phyloP scores from a whole-genome alignment of 2,797 vertebrate genomes.

The Apodemus agrarius region DNA sequence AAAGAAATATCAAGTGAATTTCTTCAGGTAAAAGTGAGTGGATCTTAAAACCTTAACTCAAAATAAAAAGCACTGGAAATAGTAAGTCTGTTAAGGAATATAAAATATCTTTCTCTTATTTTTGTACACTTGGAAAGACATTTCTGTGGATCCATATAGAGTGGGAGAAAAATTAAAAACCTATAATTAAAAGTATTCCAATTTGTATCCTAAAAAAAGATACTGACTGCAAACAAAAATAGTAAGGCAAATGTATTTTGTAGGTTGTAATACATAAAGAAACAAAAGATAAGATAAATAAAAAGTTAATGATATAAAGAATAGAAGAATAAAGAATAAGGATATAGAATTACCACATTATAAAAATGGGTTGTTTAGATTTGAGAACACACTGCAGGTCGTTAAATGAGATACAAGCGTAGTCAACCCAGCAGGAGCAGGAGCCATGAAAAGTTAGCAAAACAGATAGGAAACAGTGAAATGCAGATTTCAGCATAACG shows the following conservation, averaged over 20 bases:
- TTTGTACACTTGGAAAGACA: not conserved
- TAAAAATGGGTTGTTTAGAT: not conserved
- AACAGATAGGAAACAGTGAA: not conserved
- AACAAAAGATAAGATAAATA: not conserved
- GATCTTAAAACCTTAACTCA: not conserved
- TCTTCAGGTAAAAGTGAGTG: slow-evolving; percentile 22
- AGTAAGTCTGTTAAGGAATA: not conserved
- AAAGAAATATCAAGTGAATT: not conserved
- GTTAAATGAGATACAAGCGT: not conserved
- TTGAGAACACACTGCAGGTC: not conserved
- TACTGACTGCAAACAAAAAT: not conserved
- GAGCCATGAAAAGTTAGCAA: not conserved
- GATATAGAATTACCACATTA: not conserved
- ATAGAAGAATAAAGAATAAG: not conserved
- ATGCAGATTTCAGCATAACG: not conserved
- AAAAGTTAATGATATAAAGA: not conserved
- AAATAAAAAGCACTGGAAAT: not conserved
- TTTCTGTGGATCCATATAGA: too few species aligned
- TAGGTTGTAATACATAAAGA: not conserved
- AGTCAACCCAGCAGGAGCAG: not conserved
- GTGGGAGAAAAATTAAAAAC: too few species aligned
- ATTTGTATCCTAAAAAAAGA: not conserved
- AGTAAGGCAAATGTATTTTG: not conserved
- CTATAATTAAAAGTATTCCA: too few species aligned
- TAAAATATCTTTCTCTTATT: not conserved